Base-by-base conservation (phyloP, 2,888 invertebrate genomes). In the Eretmocerus hayati region DNA sequence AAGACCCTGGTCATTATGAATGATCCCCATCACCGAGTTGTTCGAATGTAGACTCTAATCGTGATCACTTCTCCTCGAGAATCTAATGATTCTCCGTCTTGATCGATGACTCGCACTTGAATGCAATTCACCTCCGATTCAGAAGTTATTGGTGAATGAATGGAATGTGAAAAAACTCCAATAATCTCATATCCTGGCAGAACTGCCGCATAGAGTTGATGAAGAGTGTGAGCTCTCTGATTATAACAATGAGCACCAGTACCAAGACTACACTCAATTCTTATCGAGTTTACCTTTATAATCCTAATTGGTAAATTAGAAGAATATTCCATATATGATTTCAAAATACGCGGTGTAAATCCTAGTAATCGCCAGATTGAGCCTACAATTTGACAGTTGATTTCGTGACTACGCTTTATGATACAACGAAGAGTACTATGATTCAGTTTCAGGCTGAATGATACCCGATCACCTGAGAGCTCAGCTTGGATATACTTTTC, bases 111-210 rank as follows among this genome's bases (percentile, higher is more conserved):
- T 39, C 53, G 52, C 6, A 60, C 8, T 23, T 58, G 55, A 8
- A 59, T 46, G 44, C 56, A 42, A 44, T 56, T 36, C 38, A 58
- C 59, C 33, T n/a, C n/a, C n/a, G 39, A 32, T 30, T 45, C 20
- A 9, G 47, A 49, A 19, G 50, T 18, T 35, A 59, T 40, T 38
- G 58, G 57, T 15, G 57, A 42, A 45, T 59, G 58, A 53, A 58
- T 56, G 37, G 58, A 36, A 16, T 54, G 46, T 13, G 51, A 36
- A 18, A 54, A 65, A 15, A 58, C 58, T 52, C 66, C 66, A 39
- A 64, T 39, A 16, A 16, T 39, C 23, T 39, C 22, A 21, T n/a
- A 20, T 20, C 21, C 39, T 39, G 39, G 42, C 9, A 37, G 36
- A n/a, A 52, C 38, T 16, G 13, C 15, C 5, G 50, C 46, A 13